Evolutionary conservation across 2,888 invertebrate species (phyloP).

Genomic region (Drosophila rellima): DNA sequence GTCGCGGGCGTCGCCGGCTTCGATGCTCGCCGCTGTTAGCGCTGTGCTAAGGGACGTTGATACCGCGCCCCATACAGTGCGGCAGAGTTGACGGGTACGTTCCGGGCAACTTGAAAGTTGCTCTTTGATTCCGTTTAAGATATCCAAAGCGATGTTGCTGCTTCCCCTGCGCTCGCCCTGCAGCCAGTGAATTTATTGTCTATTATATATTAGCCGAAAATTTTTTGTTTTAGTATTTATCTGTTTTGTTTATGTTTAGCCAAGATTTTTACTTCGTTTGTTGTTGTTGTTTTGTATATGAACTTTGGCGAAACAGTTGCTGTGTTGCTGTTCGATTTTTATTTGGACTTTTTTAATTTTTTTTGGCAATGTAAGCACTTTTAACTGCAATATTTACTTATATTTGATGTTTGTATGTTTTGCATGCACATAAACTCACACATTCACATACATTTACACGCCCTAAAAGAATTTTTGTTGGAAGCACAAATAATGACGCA

Average conservation of each 20-base stretch:
- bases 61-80: slow-evolving; percentile 84
- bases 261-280: slow-evolving; percentile 13
- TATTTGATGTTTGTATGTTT: slow-evolving; percentile 11
- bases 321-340: slow-evolving; percentile 38
- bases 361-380: slow-evolving; percentile 71
- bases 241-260: slow-evolving; percentile 14
- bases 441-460: slow-evolving; percentile 42
- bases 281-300: slow-evolving; percentile 8
- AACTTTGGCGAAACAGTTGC: slow-evolving; percentile 52
- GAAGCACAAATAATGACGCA: slow-evolving; percentile 55
- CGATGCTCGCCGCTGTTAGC: slow-evolving; percentile 76
- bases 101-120: slow-evolving; percentile 86
- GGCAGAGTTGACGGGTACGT: slow-evolving; percentile 83
- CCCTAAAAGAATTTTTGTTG: slow-evolving; percentile 68
- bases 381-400: slow-evolving; percentile 49
- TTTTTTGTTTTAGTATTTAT: slow-evolving; percentile 16
- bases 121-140: slow-evolving; percentile 85
- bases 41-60: slow-evolving; percentile 81
- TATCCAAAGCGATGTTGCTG: slow-evolving; percentile 83
- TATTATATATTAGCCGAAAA: slow-evolving; percentile 39
- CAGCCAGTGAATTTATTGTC: slow-evolving; percentile 53
- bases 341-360: slow-evolving; percentile 32
- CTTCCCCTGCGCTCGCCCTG: slow-evolving; percentile 45
- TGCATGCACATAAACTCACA: slow-evolving; percentile 17
- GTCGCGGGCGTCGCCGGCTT: slow-evolving; percentile 64